Conservation (phyloP, 2,888 invertebrate genomes). For the Ornithoptera priamus region DNA sequence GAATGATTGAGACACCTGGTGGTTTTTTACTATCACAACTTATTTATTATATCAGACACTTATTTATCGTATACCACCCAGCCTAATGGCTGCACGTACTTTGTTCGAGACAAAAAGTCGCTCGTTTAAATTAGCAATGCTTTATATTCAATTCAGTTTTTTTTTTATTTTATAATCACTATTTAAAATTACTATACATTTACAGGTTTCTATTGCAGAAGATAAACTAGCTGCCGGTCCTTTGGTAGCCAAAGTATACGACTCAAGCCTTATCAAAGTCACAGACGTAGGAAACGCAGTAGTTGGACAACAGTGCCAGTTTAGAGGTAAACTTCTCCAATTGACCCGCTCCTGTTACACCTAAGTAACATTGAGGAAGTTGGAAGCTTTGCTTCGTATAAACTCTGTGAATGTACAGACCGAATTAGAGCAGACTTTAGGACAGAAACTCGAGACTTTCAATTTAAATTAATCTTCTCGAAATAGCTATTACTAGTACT, state of each 20-base stretch:
- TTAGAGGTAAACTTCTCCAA: conserved; percentile 85
- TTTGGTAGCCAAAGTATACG: conserved; percentile 95
- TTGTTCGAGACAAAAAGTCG: no score
- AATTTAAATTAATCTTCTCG: background rate
- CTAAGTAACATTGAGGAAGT: conserved; percentile 22
- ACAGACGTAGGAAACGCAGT: conserved; percentile 96
- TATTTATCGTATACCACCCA: no score
- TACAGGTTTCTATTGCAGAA: conserved; percentile 87
- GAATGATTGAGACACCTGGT: no score
- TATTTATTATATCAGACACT: no score
- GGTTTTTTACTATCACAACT: no score
- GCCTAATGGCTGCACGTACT: no score
- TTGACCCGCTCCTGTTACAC: conserved; percentile 21
- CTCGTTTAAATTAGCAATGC: background rate
- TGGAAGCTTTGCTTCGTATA: conserved; percentile 13
- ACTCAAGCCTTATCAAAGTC: conserved; percentile 95
- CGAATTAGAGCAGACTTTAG: conserved; percentile 8
- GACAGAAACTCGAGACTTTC: conserved; percentile 10
- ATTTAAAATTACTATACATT: background rate
- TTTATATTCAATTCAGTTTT: background rate
- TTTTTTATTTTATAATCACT: background rate
- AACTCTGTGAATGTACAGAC: conserved; percentile 17
- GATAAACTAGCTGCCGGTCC: conserved; percentile 94
- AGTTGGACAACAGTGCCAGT: conserved; percentile 97
- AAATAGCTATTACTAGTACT: conserved; percentile 3